Evolutionary conservation across 1,140 invertebrate species (phyloP), one percentile per base, ranked within the genome.

Genomic region (Bathynomus jamesi): DNA sequence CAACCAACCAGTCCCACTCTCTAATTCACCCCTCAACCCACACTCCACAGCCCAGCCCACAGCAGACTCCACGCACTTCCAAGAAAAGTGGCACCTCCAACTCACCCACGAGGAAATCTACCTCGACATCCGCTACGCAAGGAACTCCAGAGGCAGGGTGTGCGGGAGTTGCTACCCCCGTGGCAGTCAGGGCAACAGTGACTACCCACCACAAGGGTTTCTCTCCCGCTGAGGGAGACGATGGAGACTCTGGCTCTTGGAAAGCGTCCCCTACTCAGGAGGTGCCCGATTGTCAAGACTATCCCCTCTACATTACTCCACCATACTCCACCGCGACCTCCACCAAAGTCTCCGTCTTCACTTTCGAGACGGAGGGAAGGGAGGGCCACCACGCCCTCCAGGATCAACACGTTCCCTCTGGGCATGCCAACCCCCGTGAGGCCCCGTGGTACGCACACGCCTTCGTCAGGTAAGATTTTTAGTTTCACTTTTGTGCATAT

Each of bases 251-350:
- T 11, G 70, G 40, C 10, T 69, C 74, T 3, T 77, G 75, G 75
- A 77, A 77, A 67, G 70, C 75, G 28, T 77, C 75, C 24, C 75
- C 75, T 3, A 73, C 72, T 1, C 75, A 77, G 61, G 75, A 74
- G 29, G 75, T 77, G 25, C 75, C 75, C 5, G 75, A 77, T 8
- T 77, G 72, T 60, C 72, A 69, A 7, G 75, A 77, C 30, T 72
- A 69, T 30, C 46, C 72, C 17, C 61, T 70, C 46, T 73, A 72
- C 67, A 61, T 74, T 24, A 73, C 72, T 4, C 72, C 75, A 3
- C 72, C 72, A 1, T 74, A 73, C 65, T 68, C 71, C 2, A 72
- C 72, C 1, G 69, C 72, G 29, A 69, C 72, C 5, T 69, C 75
- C 53, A 76, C 75, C 69, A 77, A 77, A 53, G 70, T 68, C 28